phyloP scores from a whole-genome alignment of 2,888 invertebrate species.

The Calliphora vomitoria region DNA sequence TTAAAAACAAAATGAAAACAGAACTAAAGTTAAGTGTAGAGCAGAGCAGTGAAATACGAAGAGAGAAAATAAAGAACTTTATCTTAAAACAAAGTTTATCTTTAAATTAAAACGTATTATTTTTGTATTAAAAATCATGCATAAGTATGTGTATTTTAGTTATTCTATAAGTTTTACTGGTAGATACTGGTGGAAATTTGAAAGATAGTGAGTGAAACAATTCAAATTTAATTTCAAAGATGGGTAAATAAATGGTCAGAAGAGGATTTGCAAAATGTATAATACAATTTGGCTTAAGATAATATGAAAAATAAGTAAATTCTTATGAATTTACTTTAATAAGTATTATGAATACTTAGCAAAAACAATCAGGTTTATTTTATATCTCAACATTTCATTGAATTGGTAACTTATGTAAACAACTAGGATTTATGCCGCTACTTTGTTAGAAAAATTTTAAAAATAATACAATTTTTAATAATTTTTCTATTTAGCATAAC shows the following conservation, averaged over 20 bases:
- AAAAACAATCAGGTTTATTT: no score
- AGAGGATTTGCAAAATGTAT: no score
- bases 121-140: conserved; percentile 11
- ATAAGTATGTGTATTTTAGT: conserved; percentile 1
- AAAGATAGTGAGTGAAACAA: neutral
- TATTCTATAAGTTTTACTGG: neutral
- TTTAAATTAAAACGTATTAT: conserved; percentile 30
- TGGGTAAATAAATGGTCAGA: neutral
- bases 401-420: no score
- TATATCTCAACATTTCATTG: no score
- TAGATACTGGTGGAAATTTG: neutral
- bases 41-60: neutral
- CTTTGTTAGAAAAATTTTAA: no score
- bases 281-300: no score
- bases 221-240: neutral
- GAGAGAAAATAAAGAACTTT: neutral
- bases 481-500: no score
- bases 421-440: no score
- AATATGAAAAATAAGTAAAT: no score
- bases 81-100: conserved; percentile 5
- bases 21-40: neutral
- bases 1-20: conserved; percentile 50
- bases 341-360: no score
- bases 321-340: no score
- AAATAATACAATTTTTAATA: no score